A percentile compares a stretch with the other conserved stretches of the same genome.
Conservation (phyloP, 2,797 vertebrate genomes). For the Pterois miles region DNA sequence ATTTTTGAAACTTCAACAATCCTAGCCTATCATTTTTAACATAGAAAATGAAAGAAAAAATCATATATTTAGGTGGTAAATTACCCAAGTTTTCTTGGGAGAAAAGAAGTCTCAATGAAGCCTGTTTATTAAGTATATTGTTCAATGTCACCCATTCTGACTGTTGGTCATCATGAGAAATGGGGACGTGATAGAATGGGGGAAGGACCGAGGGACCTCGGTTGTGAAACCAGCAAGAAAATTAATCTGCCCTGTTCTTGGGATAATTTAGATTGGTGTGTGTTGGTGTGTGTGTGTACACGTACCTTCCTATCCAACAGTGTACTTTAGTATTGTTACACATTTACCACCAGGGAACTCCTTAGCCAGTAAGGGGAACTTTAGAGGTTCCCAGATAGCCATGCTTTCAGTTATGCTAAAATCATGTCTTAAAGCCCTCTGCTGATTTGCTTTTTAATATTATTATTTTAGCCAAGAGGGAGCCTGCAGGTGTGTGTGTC, state of each 20-base stretch:
- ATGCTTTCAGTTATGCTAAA: too few relatives aligned
- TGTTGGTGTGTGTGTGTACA: neutral
- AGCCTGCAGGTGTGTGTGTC: too few relatives aligned
- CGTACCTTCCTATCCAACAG: too few relatives aligned
- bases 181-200: constrained; percentile 3
- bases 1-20: neutral
- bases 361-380: neutral
- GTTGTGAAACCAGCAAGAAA: neutral
- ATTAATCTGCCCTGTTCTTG: constrained; percentile 39
- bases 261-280: neutral
- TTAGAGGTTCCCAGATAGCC: neutral
- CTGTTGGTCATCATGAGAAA: constrained; percentile 40
- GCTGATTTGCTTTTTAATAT: too few relatives aligned
- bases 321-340: neutral
- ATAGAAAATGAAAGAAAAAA: neutral
- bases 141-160: constrained; percentile 46
- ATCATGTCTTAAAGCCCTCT: too few relatives aligned
- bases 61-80: neutral
- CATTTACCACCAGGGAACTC: neutral
- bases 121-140: constrained; percentile 25
- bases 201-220: neutral
- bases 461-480: too few relatives aligned
- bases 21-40: neutral
- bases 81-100: neutral
- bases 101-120: neutral